Evolutionary conservation across 2,797 vertebrate genomes (phyloP), one percentile per base, ranked within the genome.

Genomic region (Capromys pilorides): DNA sequence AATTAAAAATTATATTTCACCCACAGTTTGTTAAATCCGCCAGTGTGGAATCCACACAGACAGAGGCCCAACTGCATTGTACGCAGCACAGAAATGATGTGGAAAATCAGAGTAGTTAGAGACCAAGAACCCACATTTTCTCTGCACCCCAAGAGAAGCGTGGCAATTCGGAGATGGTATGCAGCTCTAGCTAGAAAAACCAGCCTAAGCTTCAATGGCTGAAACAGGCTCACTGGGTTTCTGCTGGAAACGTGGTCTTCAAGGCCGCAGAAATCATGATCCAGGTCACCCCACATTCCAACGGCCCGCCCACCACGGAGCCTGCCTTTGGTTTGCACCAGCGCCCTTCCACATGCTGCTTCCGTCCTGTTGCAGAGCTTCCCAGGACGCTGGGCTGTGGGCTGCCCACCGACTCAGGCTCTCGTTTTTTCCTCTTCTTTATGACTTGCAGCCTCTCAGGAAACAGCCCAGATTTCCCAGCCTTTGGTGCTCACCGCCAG

Each of bases 321-420:
- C 21, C 5, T 0, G 80, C 6, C 67, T 2, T 39, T 51, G 0
- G 21, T 26, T 16, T 67, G 88, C 31, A 16, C 64, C 51, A 36
- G n/a, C 57, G 31, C 4, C 11, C 71, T 51, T 22, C 7, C 6
- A 2, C 5, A 1, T n/a, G 14, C 7, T 51, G 14, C 18, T 49
- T 41, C 36, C 36, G 71, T 8, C 39, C 0, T 4, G 69, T 59
- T 9, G 8, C 86, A 22, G 19, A 14, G 18, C 33, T 62, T 54
- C 93, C 75, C 16, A 16, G 91, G 88, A 96, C 86, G 41, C 9
- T 36, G 62, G 91, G 90, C 94, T 57, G 89, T n/a, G 28, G 41
- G 41, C 51, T 49, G 73, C 79, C 75, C 6, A n/a, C 39, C 6
- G 0, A 87, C 61, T 54, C 26, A 8, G 2, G 41, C 21, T 12